These are phyloP conservation scores for Dugesia japonica DNA, from an alignment of 2,888 invertebrate genomes.

Conservation along the genomic window DNA sequence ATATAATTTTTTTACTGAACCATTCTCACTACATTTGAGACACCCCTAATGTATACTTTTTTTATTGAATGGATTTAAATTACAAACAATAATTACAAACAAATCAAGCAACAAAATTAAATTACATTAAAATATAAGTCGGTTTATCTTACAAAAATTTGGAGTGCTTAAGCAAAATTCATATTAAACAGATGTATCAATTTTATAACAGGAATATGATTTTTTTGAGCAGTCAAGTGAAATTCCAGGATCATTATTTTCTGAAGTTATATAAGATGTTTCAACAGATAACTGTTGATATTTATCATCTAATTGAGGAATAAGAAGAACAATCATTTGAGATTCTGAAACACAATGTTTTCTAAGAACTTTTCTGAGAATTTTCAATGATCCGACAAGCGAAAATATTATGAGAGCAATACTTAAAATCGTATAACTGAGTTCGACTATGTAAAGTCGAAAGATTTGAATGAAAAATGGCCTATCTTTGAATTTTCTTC, in stretches of 20 bases:
- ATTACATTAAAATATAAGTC: no score
- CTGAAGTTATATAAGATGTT: not conserved
- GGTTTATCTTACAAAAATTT: no score
- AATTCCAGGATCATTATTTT: not conserved
- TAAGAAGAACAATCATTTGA: not conserved
- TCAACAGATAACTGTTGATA: not conserved
- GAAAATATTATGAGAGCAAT: not conserved
- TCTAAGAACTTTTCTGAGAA: not conserved
- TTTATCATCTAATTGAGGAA: not conserved
- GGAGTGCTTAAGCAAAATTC: not conserved
- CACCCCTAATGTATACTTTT: no score
- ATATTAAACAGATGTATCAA: not conserved
- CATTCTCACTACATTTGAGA: no score
- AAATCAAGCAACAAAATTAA: no score
- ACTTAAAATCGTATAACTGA: not conserved
- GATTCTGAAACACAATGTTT: not conserved
- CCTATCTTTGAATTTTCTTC: slow-evolving; percentile 1
- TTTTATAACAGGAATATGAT: slow-evolving; percentile 15
- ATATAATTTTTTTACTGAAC: no score
- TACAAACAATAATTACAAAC: no score
- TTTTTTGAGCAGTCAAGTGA: not conserved
- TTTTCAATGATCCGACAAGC: not conserved
- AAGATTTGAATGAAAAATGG: not conserved
- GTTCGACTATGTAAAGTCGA: not conserved
- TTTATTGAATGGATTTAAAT: no score